Evolutionary conservation across 2,888 invertebrate species (phyloP).

Genomic region (Anagyrus pseudococci): DNA sequence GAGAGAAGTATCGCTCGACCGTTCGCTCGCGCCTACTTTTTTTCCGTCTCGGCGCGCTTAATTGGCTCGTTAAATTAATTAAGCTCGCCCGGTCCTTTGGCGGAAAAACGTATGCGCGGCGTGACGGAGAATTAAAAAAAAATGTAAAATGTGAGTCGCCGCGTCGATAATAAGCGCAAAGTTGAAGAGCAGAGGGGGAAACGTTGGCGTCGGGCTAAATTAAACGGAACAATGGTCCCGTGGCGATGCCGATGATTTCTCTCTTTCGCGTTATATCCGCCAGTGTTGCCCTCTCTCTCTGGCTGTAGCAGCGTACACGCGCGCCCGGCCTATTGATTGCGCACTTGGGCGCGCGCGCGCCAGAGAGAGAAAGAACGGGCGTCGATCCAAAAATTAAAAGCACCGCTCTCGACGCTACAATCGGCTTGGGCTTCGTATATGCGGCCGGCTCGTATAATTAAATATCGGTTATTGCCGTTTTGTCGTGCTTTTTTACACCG

Average conservation of each 20-base stretch:
- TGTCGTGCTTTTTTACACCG: slow-evolving; percentile 24
- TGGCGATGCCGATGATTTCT: slow-evolving; percentile 28
- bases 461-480: slow-evolving; percentile 37
- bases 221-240: slow-evolving; percentile 29
- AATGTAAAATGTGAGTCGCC: no score
- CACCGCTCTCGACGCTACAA: slow-evolving; percentile 17
- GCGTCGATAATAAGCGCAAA: no score
- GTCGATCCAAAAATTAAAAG: slow-evolving; percentile 33
- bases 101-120: not conserved
- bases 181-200: not conserved
- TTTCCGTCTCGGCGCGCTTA: slow-evolving; percentile 30
- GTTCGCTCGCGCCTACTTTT: slow-evolving; percentile 6
- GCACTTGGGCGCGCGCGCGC: not conserved
- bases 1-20: not conserved
- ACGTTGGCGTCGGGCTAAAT: slow-evolving; percentile 26
- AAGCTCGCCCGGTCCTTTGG: slow-evolving; percentile 19
- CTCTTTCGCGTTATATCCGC: no score
- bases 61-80: slow-evolving; percentile 40
- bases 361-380: not conserved
- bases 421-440: not conserved
- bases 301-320: no score
- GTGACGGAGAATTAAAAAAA: not conserved
- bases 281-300: no score
- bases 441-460: slow-evolving; percentile 26
- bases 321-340: slow-evolving; percentile 19